phyloP scores from a whole-genome alignment of 2,113 vertebrate genomes.

The Odobenus rosmarus region DNA sequence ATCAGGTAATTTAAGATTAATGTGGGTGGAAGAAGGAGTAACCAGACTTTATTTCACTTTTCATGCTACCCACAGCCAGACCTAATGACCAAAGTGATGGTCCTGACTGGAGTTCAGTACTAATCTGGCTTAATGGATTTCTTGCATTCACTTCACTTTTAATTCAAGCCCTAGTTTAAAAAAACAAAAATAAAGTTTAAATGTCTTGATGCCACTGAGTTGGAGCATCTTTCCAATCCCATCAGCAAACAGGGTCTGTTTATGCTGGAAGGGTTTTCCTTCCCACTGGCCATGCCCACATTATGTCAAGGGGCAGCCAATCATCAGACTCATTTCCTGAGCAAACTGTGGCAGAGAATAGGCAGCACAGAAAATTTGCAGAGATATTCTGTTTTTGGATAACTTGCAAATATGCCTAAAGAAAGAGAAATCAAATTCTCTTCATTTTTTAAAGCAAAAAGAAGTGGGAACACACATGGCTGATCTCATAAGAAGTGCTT shows the following conservation, averaged over 20 bases:
- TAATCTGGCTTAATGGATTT: slow-evolving; percentile 44
- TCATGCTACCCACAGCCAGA: not conserved
- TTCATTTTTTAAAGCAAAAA: not conserved
- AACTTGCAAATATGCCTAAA: not conserved
- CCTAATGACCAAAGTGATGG: not conserved
- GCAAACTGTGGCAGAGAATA: rapidly evolving
- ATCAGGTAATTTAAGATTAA: slow-evolving; percentile 39
- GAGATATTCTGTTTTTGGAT: not conserved
- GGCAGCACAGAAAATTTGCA: not conserved
- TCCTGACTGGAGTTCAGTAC: slow-evolving; percentile 37
- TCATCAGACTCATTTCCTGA: not conserved
- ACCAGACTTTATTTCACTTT: not conserved
- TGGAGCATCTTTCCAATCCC: not conserved
- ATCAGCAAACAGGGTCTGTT: not conserved
- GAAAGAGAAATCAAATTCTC: not conserved
- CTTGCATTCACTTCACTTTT: not conserved
- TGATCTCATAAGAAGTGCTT: not conserved
- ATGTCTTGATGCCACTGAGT: not conserved
- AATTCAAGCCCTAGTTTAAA: slow-evolving; percentile 13
- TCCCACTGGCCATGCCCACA: not conserved
- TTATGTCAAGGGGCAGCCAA: rapidly evolving
- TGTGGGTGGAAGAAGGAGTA: not conserved
- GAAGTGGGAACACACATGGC: too few relatives aligned
- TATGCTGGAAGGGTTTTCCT: slow-evolving; percentile 25
- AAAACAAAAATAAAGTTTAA: not conserved